A percentile compares a stretch with the other conserved stretches of the same genome.
Evolutionary conservation across 2,888 invertebrate genomes (phyloP).

Genomic region (Graphium colonna): DNA sequence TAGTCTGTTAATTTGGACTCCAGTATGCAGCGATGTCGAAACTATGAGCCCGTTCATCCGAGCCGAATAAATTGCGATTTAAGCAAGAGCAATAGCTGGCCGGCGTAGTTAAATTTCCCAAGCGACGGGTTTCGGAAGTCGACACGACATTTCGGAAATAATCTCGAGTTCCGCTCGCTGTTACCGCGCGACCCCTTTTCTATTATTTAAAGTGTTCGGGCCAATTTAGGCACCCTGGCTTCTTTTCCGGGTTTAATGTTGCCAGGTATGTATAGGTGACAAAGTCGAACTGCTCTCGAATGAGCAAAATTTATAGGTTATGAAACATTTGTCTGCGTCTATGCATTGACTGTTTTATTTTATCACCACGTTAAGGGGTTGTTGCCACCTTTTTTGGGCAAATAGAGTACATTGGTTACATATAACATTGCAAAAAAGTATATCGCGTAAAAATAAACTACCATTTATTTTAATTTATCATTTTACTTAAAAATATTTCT

Average conservation of each 20-base stretch:
- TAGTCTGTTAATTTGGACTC: too few relatives aligned
- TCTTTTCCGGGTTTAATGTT: neutral
- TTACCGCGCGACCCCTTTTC: slow-evolving; percentile 22
- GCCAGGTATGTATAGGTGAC: too few relatives aligned
- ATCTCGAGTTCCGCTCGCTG: slow-evolving; percentile 23
- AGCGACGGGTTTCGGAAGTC: slow-evolving; percentile 43
- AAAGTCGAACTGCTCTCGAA: neutral
- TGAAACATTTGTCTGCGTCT: too few relatives aligned
- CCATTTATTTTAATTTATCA: too few relatives aligned
- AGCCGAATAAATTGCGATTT: slow-evolving; percentile 13
- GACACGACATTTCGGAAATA: slow-evolving; percentile 47
- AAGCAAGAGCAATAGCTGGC: slow-evolving; percentile 18
- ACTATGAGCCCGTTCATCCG: neutral
- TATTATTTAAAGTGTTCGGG: slow-evolving; percentile 28
- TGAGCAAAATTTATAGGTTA: too few relatives aligned
- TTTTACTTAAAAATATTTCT: too few relatives aligned
- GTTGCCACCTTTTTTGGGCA: too few relatives aligned
- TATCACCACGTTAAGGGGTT: too few relatives aligned
- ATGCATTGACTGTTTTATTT: too few relatives aligned
- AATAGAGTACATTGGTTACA: too few relatives aligned
- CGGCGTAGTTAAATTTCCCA: slow-evolving; percentile 33
- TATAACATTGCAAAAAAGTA: too few relatives aligned
- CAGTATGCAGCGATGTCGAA: neutral
- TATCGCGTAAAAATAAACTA: too few relatives aligned
- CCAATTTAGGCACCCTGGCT: slow-evolving; percentile 5